Percentiles rank a stretch among this genome's conserved stretches.
Evolutionary conservation across 2,888 invertebrate species (phyloP).

Genomic region (Agrochola circellaris): DNA sequence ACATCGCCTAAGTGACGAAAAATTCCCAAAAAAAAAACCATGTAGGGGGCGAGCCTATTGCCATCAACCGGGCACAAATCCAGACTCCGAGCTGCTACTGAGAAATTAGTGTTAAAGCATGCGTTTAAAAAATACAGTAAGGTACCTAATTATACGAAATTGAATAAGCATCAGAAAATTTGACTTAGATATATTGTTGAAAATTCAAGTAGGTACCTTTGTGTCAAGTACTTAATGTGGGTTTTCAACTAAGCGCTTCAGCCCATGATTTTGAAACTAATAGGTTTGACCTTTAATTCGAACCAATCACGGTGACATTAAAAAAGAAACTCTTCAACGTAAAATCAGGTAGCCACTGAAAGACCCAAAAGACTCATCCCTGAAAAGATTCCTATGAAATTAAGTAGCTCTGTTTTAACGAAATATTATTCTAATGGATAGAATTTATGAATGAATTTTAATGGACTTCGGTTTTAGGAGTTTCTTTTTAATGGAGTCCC

Average conservation of each 20-base stretch:
- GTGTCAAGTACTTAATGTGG: no score
- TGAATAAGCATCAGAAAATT: no score
- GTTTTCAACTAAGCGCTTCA: background rate
- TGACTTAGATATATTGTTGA: no score
- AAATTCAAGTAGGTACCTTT: no score
- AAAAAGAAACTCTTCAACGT: background rate
- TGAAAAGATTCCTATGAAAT: constrained; percentile 52
- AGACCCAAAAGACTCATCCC: background rate
- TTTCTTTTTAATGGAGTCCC: constrained; percentile 29
- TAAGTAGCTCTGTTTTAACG: constrained; percentile 47
- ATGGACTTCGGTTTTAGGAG: constrained; percentile 42
- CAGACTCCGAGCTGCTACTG: no score
- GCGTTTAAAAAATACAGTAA: no score
- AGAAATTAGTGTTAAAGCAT: no score
- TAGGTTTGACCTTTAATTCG: background rate
- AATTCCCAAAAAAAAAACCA: no score
- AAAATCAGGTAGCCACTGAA: constrained; percentile 18
- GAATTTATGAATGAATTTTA: constrained; percentile 54
- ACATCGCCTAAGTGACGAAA: no score
- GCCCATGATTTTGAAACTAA: background rate
- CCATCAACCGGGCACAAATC: no score
- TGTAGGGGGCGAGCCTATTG: no score
- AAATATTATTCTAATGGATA: constrained; percentile 54
- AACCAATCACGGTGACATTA: background rate
- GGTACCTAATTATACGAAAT: no score